Conservation (phyloP, 2,113 vertebrate species). For the Mus musculus region GRCm39 chr17:65347501-65348000, state of each 20-base stretch:
- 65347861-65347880: not conserved
- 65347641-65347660: constrained; percentile 15
- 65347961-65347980: constrained; percentile 66
- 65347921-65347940: constrained; percentile 44
- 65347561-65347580: constrained; percentile 9
- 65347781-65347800: constrained; percentile 53
- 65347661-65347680: not conserved
- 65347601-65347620: constrained; percentile 11
- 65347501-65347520: not conserved
- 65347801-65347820: not conserved
- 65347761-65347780: not conserved
- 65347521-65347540: no score
- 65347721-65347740: constrained; percentile 5
- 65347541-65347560: constrained; percentile 41
- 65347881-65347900: not conserved
- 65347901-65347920: not conserved
- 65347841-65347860: constrained; percentile 18
- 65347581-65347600: not conserved
- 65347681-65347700: not conserved
- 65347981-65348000: constrained; percentile 67
- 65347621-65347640: not conserved
- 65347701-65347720: not conserved
- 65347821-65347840: constrained; percentile 52
- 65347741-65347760: constrained; percentile 42
- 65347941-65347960: constrained; percentile 69